These are phyloP conservation scores for Heterotis niloticus DNA, from an alignment of 2,113 vertebrate genomes.

Conservation along the genomic window DNA sequence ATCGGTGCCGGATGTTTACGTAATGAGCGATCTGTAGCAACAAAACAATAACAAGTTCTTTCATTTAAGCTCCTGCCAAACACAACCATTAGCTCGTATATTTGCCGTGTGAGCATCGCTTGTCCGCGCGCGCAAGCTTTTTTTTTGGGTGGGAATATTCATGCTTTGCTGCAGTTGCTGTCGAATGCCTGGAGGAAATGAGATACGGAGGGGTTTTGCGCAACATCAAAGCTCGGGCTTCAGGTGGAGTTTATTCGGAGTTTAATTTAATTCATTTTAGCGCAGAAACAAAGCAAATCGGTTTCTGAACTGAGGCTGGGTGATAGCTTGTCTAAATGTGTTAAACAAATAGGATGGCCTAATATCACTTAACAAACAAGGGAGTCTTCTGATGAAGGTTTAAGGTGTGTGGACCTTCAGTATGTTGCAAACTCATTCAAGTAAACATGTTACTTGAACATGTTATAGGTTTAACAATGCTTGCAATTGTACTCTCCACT, in stretches of 20 bases:
- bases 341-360: slow-evolving; percentile 58
- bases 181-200: slow-evolving; percentile 68
- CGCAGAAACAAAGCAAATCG: slow-evolving; percentile 67
- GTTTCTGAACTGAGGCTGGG: slow-evolving; percentile 54
- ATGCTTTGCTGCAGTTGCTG: slow-evolving; percentile 51
- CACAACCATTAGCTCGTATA: slow-evolving; percentile 40
- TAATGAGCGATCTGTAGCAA: slow-evolving; percentile 44
- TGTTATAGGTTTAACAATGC: too few species aligned
- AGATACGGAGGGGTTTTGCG: slow-evolving; percentile 60
- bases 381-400: slow-evolving; percentile 55
- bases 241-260: slow-evolving; percentile 63
- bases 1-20: slow-evolving; percentile 38
- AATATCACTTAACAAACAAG: slow-evolving; percentile 52
- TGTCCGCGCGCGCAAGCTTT: slow-evolving; percentile 29
- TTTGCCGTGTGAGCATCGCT: slow-evolving; percentile 49
- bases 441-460: too few species aligned
- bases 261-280: slow-evolving; percentile 70
- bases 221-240: slow-evolving; percentile 63
- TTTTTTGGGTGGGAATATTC: slow-evolving; percentile 35
- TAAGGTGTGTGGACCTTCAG: slow-evolving; percentile 41
- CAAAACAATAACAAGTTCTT: slow-evolving; percentile 46
- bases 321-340: slow-evolving; percentile 44
- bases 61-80: slow-evolving; percentile 36
- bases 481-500: too few species aligned
- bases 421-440: neutral